Percentiles rank a stretch among this genome's conserved stretches.
These are phyloP conservation scores for Hypomecis atomaria DNA, from an alignment of 2,888 invertebrate species.

Conservation along the genomic window DNA sequence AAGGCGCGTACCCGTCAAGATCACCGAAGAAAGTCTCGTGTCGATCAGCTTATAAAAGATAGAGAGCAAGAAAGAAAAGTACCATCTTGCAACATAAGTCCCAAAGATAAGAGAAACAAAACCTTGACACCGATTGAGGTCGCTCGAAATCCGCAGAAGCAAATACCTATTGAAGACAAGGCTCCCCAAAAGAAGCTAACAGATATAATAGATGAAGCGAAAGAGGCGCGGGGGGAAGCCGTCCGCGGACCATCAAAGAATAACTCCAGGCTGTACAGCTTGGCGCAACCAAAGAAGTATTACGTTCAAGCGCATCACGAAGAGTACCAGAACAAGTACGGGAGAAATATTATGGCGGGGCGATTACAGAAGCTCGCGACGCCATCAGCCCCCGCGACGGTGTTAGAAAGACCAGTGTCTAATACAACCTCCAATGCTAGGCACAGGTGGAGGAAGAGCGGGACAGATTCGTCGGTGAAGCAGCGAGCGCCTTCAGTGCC, in stretches of 20 bases:
- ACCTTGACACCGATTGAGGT: slow-evolving; percentile 33
- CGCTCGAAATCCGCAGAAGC: slow-evolving; percentile 40
- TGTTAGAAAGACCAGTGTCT: slow-evolving; percentile 38
- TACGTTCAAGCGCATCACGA: slow-evolving; percentile 69
- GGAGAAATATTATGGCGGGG: slow-evolving; percentile 56
- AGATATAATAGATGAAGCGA: slow-evolving; percentile 73
- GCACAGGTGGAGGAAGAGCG: slow-evolving; percentile 45
- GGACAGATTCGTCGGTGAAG: slow-evolving; percentile 46
- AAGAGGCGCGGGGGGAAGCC: slow-evolving; percentile 78
- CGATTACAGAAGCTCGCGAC: slow-evolving; percentile 57
- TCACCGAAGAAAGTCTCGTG: slow-evolving; percentile 52
- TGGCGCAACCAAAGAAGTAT: slow-evolving; percentile 73
- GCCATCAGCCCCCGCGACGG: slow-evolving; percentile 29
- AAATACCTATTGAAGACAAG: slow-evolving; percentile 48
- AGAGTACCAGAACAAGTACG: slow-evolving; percentile 62
- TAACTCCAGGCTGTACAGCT: slow-evolving; percentile 63
- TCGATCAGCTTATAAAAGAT: slow-evolving; percentile 54
- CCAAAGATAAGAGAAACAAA: slow-evolving; percentile 45
- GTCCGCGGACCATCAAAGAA: slow-evolving; percentile 70
- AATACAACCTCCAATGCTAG: slow-evolving; percentile 31
- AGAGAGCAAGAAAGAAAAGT: slow-evolving; percentile 43
- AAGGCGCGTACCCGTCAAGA: slow-evolving; percentile 48
- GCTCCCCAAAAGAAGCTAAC: slow-evolving; percentile 56
- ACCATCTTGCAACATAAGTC: slow-evolving; percentile 15
- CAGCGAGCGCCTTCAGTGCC: slow-evolving; percentile 46